A percentile compares a stretch with the other conserved stretches of the same genome.
Evolutionary conservation across 2,113 vertebrate genomes (phyloP).

Genomic region (Paracanthobrama guichenoti): DNA sequence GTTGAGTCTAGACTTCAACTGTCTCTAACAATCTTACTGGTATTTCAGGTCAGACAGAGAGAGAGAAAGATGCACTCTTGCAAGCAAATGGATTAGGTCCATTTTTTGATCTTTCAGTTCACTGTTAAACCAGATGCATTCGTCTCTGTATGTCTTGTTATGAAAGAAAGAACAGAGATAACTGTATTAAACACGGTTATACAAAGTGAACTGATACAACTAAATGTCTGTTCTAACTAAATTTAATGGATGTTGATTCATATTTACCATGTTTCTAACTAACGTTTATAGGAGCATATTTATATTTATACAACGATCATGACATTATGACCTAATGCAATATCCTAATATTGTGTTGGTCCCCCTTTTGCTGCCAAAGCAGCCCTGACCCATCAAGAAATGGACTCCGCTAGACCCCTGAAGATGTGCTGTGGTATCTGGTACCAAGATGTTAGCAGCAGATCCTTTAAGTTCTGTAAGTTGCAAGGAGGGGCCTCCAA

Average conservation of each 20-base stretch:
- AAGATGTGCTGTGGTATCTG: no score
- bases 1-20: slow-evolving; percentile 74
- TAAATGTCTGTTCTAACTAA: not conserved
- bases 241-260: not conserved
- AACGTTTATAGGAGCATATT: not conserved
- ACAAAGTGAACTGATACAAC: not conserved
- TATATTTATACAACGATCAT: not conserved
- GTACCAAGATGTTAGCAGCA: no score
- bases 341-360: no score
- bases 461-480: no score
- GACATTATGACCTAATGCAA: no score
- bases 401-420: no score
- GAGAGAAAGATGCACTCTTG: slow-evolving; percentile 34
- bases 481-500: no score
- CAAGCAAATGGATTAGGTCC: not conserved
- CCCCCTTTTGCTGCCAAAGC: no score
- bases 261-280: not conserved
- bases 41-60: slow-evolving; percentile 76
- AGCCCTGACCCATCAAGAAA: no score
- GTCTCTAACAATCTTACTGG: slow-evolving; percentile 73
- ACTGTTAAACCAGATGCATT: not conserved
- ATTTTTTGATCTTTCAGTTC: slow-evolving; percentile 3
- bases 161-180: not conserved
- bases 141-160: not conserved
- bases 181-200: not conserved